phyloP scores from a whole-genome alignment of 2,113 vertebrate species.

The Abramis brama region DNA sequence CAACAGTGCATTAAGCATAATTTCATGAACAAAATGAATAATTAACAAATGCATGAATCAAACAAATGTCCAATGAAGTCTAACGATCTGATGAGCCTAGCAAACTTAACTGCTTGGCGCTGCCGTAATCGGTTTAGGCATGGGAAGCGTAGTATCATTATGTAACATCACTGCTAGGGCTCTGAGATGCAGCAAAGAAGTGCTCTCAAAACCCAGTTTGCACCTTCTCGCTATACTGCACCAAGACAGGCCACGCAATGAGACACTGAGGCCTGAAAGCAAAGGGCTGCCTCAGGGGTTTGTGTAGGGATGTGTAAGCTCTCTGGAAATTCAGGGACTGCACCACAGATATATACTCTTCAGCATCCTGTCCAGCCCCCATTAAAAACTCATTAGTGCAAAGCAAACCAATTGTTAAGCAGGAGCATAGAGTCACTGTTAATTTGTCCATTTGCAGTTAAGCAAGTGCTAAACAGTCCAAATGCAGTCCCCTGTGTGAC shows the following conservation, averaged over 20 bases:
- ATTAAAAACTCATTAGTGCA: constrained; percentile 32
- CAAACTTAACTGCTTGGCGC: constrained; percentile 55
- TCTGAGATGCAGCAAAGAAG: constrained; percentile 39
- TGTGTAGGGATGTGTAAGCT: background rate
- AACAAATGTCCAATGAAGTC: constrained; percentile 32
- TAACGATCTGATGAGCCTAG: constrained; percentile 48
- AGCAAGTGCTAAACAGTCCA: constrained; percentile 43
- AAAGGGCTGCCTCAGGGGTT: background rate
- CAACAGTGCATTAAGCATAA: background rate
- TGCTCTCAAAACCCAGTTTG: constrained; percentile 20
- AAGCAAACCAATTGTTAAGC: constrained; percentile 5
- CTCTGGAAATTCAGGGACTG: background rate
- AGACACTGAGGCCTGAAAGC: background rate
- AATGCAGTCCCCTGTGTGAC: constrained; percentile 37
- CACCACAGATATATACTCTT: constrained; percentile 8
- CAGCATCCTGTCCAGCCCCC: constrained; percentile 24
- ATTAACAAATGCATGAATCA: background rate
- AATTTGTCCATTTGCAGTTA: constrained; percentile 25
- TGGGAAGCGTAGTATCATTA: constrained; percentile 65
- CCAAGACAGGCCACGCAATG: background rate
- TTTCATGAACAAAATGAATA: background rate
- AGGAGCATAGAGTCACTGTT: background rate
- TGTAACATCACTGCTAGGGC: constrained; percentile 62
- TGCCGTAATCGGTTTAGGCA: constrained; percentile 66
- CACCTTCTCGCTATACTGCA: background rate